Base-by-base conservation (phyloP, 1,140 invertebrate species). In the Gonioctena quinquepunctata region DNA sequence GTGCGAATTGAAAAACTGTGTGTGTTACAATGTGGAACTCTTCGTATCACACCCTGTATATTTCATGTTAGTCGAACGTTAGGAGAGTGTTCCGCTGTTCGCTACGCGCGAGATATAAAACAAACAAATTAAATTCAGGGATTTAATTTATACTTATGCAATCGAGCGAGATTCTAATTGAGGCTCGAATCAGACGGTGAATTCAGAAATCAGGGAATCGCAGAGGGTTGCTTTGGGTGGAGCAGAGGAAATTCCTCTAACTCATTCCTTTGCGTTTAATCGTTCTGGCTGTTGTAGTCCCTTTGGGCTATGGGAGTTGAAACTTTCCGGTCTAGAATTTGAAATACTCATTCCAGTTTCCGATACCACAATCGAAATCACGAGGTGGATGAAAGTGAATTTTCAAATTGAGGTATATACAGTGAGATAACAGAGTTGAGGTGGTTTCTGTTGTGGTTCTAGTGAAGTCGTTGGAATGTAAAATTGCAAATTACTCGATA, bases 61-160 rank as follows among this genome's bases (percentile, higher is more conserved):
- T n/a, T n/a, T n/a, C n/a, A n/a, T n/a, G n/a, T n/a, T n/a, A n/a
- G n/a, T n/a, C n/a, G n/a, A n/a, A n/a, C n/a, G n/a, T n/a, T n/a
- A n/a, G n/a, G n/a, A n/a, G n/a, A n/a, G n/a, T n/a, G n/a, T n/a
- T n/a, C n/a, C 33, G 33, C 33, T 42, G 16, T n/a, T 42, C 11
- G 33, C 33, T 42, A 42, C 33, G 33, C 3, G 8, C 11, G 16
- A 11, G 33, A 42, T 19, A 25, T 59, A 23, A 26, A 59, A 59
- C 56, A 59, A 59, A 59, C 56, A 59, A 59, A 59, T 59, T 25
- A 59, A 19, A 59, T 16, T 25, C 21, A 25, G 18, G 11, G 56
- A 59, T 59, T 59, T 59, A 59, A 59, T 59, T 59, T 59, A 59
- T 59, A 59, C 56, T 59, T 59, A 26, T 59, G 56, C 56, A 59